A percentile compares a stretch with the other conserved stretches of the same genome.
phyloP scores from a whole-genome alignment of 2,113 vertebrate species.

The Typhlomys cinereus region DNA sequence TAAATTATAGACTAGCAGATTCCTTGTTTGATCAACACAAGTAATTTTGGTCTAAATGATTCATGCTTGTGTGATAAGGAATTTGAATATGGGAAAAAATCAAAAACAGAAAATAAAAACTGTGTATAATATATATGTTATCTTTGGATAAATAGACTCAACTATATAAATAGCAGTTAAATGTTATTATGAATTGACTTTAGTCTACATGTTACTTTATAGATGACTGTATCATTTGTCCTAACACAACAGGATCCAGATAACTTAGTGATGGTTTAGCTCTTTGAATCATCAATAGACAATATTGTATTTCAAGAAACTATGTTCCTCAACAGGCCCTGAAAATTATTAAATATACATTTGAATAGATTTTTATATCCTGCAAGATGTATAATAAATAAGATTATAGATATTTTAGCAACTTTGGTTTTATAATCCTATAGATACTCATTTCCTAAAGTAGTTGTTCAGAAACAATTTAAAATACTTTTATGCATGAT shows the following conservation, averaged over 20 bases:
- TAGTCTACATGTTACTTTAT: background rate
- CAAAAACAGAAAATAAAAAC: slow-evolving; percentile 29
- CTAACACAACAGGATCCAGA: no score
- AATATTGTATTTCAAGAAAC: background rate
- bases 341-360: background rate
- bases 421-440: background rate
- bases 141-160: background rate
- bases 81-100: background rate
- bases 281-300: background rate
- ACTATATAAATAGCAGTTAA: background rate
- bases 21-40: background rate
- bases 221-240: background rate
- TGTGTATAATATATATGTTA: background rate
- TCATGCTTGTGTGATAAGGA: background rate
- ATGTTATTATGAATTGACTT: background rate
- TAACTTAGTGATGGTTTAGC: background rate
- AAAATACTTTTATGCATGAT: background rate
- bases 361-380: background rate
- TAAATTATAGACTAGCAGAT: background rate
- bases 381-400: background rate
- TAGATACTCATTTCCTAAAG: background rate
- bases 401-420: background rate
- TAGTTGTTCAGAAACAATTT: background rate
- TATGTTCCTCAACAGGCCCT: background rate
- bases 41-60: slow-evolving; percentile 19